Evolutionary conservation across 2,888 invertebrate genomes (phyloP).

Genomic region (Leptopilina drosophilae): DNA sequence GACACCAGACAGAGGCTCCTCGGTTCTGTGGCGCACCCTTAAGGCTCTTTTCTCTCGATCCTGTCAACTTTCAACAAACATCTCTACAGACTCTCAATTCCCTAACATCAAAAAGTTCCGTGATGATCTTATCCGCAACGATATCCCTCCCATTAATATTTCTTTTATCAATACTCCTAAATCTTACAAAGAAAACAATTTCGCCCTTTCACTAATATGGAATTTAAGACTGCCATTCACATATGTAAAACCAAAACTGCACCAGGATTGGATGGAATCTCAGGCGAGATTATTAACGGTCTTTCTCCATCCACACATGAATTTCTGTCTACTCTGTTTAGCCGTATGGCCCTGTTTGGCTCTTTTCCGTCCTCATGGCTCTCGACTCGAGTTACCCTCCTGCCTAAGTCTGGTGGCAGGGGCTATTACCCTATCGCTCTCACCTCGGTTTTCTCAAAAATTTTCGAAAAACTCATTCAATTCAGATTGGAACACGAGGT

Average conservation of each 20-base stretch:
- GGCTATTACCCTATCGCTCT: neutral
- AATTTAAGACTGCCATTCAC: neutral
- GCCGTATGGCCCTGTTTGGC: neutral
- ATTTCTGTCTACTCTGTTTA: neutral
- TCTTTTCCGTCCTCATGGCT: neutral
- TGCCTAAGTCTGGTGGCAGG: neutral
- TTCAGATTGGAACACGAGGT: neutral
- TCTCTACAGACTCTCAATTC: neutral
- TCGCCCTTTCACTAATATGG: neutral
- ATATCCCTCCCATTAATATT: neutral
- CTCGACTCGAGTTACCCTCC: neutral
- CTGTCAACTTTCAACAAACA: neutral
- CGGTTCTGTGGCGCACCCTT: neutral
- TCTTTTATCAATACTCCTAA: neutral
- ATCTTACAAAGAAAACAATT: neutral
- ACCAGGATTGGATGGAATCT: neutral
- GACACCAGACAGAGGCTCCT: neutral
- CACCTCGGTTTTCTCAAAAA: neutral
- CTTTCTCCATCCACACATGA: neutral
- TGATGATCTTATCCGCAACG: neutral
- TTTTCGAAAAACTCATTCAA: neutral
- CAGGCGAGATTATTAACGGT: neutral
- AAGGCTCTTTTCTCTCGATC: neutral
- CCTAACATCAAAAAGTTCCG: neutral
- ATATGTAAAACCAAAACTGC: neutral